Evolutionary conservation across 2,888 invertebrate species (phyloP), one percentile per base, ranked within the genome.

Genomic region (Hololepta plana): DNA sequence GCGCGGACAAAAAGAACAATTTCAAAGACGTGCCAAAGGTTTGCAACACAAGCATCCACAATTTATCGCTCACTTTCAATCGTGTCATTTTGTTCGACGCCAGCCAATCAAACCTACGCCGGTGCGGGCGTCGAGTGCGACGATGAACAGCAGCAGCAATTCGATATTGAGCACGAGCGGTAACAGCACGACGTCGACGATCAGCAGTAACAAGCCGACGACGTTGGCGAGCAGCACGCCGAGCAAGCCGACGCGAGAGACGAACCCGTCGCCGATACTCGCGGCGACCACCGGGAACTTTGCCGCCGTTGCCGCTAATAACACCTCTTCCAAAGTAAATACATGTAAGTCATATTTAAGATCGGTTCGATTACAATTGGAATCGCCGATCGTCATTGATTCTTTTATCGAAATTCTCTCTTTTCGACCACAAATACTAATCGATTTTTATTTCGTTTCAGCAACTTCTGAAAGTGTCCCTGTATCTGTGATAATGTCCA

Each of bases 21-120:
- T 26, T 23, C 20, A 35, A 67, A 38, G 66, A 66, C 26, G 47
- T 55, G 30, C 57, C 49, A 34, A 64, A 69, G 53, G 59, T 68
- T 41, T 59, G 37, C 33, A n/a, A 12, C 7, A n/a, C n/a, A n/a
- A n/a, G n/a, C n/a, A n/a, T n/a, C 14, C 16, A 23, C 12, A 26
- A 28, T 28, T 27, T 13, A 36, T 36, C 35, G 29, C 29, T 29
- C 33, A 6, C 9, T 14, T 5, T 15, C 4, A 7, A 6, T 19
- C 9, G 4, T 4, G n/a, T n/a, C 9, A 5, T 19, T 15, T 25
- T n/a, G 11, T 9, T 19, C 6, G 10, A n/a, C 17, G 10, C n/a
- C 61, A 82, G 77, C 81, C 79, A 53, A 73, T 87, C 40, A 85
- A 85, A 61, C 85, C 85, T 35, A 75, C 75, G 49, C 79, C 85